Evolutionary conservation across 2,888 invertebrate species (phyloP).

Genomic region (Thecocarcelia acutangulata): DNA sequence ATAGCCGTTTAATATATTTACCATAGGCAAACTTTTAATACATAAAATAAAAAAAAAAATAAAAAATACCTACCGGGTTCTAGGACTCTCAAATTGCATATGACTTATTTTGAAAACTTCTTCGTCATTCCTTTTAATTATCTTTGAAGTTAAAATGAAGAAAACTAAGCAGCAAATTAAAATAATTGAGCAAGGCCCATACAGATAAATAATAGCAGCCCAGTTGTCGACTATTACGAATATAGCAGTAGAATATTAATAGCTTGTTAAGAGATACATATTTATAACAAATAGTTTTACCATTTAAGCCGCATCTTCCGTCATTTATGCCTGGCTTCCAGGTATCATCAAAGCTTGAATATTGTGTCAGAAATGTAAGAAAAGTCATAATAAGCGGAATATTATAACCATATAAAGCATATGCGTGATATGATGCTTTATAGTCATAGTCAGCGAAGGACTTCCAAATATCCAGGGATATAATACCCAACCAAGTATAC

Average conservation of each 20-base stretch:
- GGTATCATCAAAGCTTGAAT: background rate
- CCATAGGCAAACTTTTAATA: too few species aligned
- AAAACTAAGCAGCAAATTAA: slow-evolving; percentile 19
- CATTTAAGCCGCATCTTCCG: slow-evolving; percentile 41
- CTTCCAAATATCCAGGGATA: slow-evolving; percentile 43
- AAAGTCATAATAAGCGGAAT: slow-evolving; percentile 30
- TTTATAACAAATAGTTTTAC: background rate
- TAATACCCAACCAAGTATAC: slow-evolving; percentile 52
- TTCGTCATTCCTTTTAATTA: slow-evolving; percentile 6
- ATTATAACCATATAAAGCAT: slow-evolving; percentile 25
- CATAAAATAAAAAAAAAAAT: background rate
- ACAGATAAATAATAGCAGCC: slow-evolving; percentile 50
- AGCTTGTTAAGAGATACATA: too few species aligned
- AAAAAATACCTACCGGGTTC: slow-evolving; percentile 34
- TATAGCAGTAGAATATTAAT: background rate
- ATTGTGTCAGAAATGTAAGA: slow-evolving; percentile 21
- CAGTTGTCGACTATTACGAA: slow-evolving; percentile 45
- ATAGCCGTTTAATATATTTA: too few species aligned
- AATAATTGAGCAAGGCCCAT: slow-evolving; percentile 52
- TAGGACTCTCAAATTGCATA: background rate
- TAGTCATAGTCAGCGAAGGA: slow-evolving; percentile 13
- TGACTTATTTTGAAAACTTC: slow-evolving; percentile 1
- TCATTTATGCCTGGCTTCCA: slow-evolving; percentile 37
- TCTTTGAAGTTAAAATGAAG: slow-evolving; percentile 26
- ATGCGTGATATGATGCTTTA: slow-evolving; percentile 23